Evolutionary conservation across 2,113 vertebrate genomes (phyloP).

Genomic region (Nymphicus hollandicus): DNA sequence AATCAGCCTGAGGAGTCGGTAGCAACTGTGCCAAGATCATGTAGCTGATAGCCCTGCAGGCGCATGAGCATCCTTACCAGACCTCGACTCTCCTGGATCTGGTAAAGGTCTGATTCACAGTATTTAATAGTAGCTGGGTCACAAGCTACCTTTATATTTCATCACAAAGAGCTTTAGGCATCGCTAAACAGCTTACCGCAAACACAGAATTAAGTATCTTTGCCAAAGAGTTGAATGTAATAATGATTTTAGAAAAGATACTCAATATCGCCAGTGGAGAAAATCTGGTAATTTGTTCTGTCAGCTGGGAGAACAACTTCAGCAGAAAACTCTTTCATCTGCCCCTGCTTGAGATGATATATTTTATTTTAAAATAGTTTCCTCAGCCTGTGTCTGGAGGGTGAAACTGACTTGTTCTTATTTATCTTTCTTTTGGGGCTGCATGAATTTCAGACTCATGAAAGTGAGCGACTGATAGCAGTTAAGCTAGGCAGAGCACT

Average conservation of each 20-base stretch:
- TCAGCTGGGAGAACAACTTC: conserved; percentile 60
- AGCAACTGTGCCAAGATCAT: not conserved
- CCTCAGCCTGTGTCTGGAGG: conserved; percentile 70
- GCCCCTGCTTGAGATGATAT: conserved; percentile 68
- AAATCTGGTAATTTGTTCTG: conserved; percentile 60
- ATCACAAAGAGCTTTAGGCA: not conserved
- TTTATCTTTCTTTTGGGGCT: conserved; percentile 77
- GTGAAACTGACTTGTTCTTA: conserved; percentile 73
- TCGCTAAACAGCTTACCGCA: not conserved
- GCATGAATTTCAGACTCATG: conserved; percentile 71
- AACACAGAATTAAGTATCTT: not conserved
- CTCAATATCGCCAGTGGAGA: conserved; percentile 26
- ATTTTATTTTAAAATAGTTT: conserved; percentile 79
- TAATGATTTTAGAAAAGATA: conserved; percentile 58
- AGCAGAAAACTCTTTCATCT: conserved; percentile 72
- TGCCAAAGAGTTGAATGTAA: conserved; percentile 1
- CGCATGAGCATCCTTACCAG: not conserved
- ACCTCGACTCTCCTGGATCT: not conserved
- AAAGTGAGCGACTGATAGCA: conserved; percentile 72
- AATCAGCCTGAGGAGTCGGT: not conserved
- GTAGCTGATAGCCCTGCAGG: accelerated
- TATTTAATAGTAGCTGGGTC: not conserved
- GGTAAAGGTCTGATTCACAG: not conserved
- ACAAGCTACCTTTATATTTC: not conserved
- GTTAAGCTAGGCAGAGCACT: conserved; percentile 49